Evolutionary conservation across 53 echinoderm and acorn worm species (phyloP).

Genomic region (Astropecten irregularis): DNA sequence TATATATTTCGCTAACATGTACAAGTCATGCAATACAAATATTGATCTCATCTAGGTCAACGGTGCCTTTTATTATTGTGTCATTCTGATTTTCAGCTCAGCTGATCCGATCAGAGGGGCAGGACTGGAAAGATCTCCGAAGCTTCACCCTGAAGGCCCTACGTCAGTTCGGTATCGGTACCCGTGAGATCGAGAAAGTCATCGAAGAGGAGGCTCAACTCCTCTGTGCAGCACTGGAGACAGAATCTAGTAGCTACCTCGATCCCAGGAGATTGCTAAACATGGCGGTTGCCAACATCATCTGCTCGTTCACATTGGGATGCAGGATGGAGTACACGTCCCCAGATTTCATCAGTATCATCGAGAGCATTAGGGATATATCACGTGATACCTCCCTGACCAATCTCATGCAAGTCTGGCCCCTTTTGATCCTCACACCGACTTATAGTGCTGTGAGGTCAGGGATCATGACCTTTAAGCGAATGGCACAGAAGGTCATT

Average conservation of each 20-base stretch:
- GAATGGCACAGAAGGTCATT: slow-evolving; percentile 39
- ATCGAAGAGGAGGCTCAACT: slow-evolving; percentile 43
- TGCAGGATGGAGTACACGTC: slow-evolving; percentile 45
- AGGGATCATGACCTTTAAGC: slow-evolving; percentile 34
- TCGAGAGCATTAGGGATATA: slow-evolving; percentile 41
- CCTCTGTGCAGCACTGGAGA: slow-evolving; percentile 25
- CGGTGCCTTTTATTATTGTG: too few species aligned
- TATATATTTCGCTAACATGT: too few species aligned
- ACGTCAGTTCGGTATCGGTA: slow-evolving; percentile 38
- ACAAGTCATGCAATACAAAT: too few species aligned
- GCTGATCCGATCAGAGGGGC: slow-evolving; percentile 38
- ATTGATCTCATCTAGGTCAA: too few species aligned
- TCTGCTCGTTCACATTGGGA: slow-evolving; percentile 57
- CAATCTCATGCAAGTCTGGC: slow-evolving; percentile 52
- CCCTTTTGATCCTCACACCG: slow-evolving; percentile 35
- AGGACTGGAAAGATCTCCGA: slow-evolving; percentile 37
- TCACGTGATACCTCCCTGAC: slow-evolving; percentile 35
- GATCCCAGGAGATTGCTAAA: slow-evolving; percentile 37
- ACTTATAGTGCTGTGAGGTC: slow-evolving; percentile 32
- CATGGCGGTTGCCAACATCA: slow-evolving; percentile 53
- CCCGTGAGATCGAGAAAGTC: slow-evolving; percentile 39
- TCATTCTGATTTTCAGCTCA: slow-evolving; percentile 2
- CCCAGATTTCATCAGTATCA: slow-evolving; percentile 18
- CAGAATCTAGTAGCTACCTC: not conserved
- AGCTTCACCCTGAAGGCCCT: slow-evolving; percentile 51